Percentiles rank a stretch among this genome's conserved stretches.
Conservation (phyloP, 2,113 vertebrate genomes). For the Colinus virginianus region DNA sequence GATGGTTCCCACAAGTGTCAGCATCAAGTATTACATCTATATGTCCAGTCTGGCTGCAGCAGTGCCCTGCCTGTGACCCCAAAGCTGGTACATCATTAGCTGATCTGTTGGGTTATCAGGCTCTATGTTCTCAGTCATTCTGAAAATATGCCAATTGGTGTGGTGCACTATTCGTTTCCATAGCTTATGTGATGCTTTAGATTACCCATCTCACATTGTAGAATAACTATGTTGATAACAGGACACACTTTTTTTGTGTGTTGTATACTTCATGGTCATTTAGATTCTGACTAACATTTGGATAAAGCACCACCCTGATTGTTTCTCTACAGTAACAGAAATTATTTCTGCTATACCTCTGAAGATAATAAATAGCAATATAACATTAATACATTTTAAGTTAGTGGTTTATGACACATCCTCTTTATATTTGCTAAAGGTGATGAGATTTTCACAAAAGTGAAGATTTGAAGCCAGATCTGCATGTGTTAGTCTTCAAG, state of each 20-base stretch:
- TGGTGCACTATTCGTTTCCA: not conserved
- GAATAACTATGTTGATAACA: not conserved
- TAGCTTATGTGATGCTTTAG: not conserved
- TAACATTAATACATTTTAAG: not conserved
- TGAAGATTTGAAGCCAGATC: not conserved
- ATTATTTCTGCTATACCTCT: not conserved
- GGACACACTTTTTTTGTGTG: fast-evolving
- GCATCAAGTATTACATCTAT: not conserved
- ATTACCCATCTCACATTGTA: not conserved
- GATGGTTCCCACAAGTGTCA: not conserved
- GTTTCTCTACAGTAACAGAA: not conserved
- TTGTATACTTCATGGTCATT: not conserved
- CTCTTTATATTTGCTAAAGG: not conserved
- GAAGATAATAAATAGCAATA: not conserved
- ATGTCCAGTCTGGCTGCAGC: not conserved
- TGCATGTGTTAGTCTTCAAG: not conserved
- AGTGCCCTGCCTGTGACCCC: not conserved
- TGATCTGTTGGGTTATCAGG: not conserved
- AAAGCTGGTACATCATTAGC: not conserved
- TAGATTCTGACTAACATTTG: not conserved
- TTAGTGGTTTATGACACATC: not conserved
- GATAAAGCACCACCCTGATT: not conserved
- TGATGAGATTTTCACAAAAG: not conserved
- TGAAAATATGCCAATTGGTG: not conserved
- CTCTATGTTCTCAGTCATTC: fast-evolving